Conservation (phyloP, 1,140 invertebrate genomes). For the Drosophila prosaltans region DNA sequence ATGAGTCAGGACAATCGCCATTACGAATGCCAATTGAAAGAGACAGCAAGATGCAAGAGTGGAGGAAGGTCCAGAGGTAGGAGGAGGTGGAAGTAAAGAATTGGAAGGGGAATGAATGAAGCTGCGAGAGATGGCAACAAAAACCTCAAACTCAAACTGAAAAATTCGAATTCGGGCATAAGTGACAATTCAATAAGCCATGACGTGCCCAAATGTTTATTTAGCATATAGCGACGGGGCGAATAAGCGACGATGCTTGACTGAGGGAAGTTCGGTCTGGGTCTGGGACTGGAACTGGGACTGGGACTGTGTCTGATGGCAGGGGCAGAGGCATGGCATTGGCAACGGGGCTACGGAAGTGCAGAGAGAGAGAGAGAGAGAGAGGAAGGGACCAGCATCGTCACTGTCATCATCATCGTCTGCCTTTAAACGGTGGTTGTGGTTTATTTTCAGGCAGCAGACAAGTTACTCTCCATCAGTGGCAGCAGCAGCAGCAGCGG, state of each 20-base stretch:
- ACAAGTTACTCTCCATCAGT: conserved; percentile 66
- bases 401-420: conserved; percentile 37
- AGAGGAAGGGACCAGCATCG: conserved; percentile 12
- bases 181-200: conserved; percentile 83
- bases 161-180: conserved; percentile 73
- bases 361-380: not conserved
- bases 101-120: conserved; percentile 1
- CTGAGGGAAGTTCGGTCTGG: conserved; percentile 33
- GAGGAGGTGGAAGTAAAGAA: conserved; percentile 2
- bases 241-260: conserved; percentile 71
- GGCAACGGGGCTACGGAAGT: conserved; percentile 48
- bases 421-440: conserved; percentile 76
- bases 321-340: conserved; percentile 19
- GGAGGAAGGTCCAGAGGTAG: not conserved
- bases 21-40: conserved; percentile 68
- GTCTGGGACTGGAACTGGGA: not conserved
- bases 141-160: conserved; percentile 59
- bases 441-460: conserved; percentile 62
- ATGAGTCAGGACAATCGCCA: conserved; percentile 70
- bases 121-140: conserved; percentile 54
- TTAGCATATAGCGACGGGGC: conserved; percentile 79
- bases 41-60: conserved; percentile 49
- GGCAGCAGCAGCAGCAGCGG: conserved; percentile 56
- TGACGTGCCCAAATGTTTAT: conserved; percentile 81
- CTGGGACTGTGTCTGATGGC: conserved; percentile 2